Evolutionary conservation across 2,113 vertebrate species (phyloP), one percentile per base, ranked within the genome.

Genomic region (Tinamus guttatus): DNA sequence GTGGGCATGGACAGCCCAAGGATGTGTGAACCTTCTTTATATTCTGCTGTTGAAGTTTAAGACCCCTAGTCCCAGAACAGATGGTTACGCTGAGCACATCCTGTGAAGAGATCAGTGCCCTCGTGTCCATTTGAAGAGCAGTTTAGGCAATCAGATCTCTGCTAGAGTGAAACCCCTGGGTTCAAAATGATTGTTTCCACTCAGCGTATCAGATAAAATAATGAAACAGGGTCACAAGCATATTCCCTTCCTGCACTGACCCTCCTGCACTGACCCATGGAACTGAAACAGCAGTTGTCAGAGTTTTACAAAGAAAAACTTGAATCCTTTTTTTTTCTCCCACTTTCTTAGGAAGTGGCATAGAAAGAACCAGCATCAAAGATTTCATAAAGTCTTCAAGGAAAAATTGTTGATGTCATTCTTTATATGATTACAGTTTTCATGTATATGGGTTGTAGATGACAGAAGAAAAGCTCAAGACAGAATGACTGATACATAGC

Each of bases 151-250:
- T 92, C 52, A 62, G 62, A 82, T 10, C 58, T 87, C 62, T 73
- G 38, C 20, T 69, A 43, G 32, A 79, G 43, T 73, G 70, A 85
- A 52, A 68, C 5, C 74, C 22, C 24, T 21, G 20, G 45, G 40
- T 84, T 81, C 83, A 38, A 86, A 85, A 78, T 62, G 3, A 13
- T 11, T 81, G 9, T 43, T 86, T 90, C 65, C 17, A 64, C 62
- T 89, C 69, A 69, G 8, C 45, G 38, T 56, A 86, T 71, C 62
- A 93, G 74, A 71, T 16, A 74, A 71, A 87, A 51, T 86, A 92
- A 75, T 70, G 32, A 92, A 41, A 45, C 52, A 17, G 34, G 64
- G 52, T 93, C 65, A 75, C 12, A 58, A 78, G 7, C 22, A 60
- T 56, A 62, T 87, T 88, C 30, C 25, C 58, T 73, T 87, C 81